A percentile compares a stretch with the other conserved stretches of the same genome.
Evolutionary conservation across 2,888 invertebrate genomes (phyloP).

Genomic region (Mythimna albipuncta): DNA sequence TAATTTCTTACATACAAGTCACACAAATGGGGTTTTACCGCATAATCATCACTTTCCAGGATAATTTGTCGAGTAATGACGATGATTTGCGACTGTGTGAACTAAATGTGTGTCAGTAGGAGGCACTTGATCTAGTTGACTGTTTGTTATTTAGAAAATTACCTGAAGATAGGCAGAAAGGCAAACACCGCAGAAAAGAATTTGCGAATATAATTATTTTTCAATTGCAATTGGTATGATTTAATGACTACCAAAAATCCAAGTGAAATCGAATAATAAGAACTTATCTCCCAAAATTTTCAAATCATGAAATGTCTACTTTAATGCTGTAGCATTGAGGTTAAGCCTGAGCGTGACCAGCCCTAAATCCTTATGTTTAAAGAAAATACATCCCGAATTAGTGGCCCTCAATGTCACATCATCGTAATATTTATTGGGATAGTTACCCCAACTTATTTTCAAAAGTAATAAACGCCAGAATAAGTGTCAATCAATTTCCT

Average conservation of each 20-base stretch:
- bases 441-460: constrained; percentile 12
- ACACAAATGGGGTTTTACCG: constrained; percentile 41
- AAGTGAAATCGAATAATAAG: no score
- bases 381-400: neutral
- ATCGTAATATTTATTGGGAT: constrained; percentile 10
- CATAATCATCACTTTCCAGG: constrained; percentile 47
- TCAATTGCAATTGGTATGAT: no score
- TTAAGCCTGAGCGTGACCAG: neutral
- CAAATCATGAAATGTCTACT: no score
- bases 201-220: neutral
- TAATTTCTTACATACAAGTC: constrained; percentile 24
- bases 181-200: neutral
- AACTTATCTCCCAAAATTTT: no score
- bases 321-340: neutral
- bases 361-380: neutral
- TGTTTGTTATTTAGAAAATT: constrained; percentile 4
- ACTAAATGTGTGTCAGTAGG: constrained; percentile 22
- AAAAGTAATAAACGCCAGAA: constrained; percentile 34
- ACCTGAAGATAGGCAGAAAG: neutral
- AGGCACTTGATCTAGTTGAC: constrained; percentile 17
- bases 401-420: neutral
- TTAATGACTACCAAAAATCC: no score
- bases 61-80: constrained; percentile 46
- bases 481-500: constrained; percentile 48
- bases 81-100: constrained; percentile 26